Evolutionary conservation across 1,140 invertebrate genomes (phyloP), one percentile per base, ranked within the genome.

Genomic region (Bombus superbus): DNA sequence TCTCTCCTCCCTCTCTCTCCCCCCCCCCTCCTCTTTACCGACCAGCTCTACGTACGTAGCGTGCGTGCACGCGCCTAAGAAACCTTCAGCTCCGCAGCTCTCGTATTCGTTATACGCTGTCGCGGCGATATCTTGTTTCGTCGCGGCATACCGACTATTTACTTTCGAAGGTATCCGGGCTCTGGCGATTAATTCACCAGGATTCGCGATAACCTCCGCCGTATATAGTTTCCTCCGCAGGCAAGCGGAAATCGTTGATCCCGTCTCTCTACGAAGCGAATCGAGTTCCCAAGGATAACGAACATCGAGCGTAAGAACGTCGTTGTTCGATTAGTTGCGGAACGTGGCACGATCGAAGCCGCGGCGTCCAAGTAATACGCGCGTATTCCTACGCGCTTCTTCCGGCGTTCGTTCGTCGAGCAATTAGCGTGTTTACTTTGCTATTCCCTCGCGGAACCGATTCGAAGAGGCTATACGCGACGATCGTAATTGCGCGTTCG

Each of bases 181-280:
- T 59, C 66, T 69, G 47, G 44, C 83, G 86, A 88, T 88, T 78
- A 88, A 88, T 82, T 77, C 71, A 62, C 80, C 69, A 35, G 71
- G 86, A 88, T 88, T 77, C 74, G 75, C 73, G 86, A 89, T 81
- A 89, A 86, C 57, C 40, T 57, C 78, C 25, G 68, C n/a, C n/a
- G 35, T 64, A 72, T 77, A 81, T 78, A 77, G 66, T 81, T 68
- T 8, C 5, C 47, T 0, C 18, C 18, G 6, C 47, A 1, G 47
- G 5, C 47, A 6, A 22, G 18, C 47, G 18, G 47, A 53, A 53
- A 66, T 66, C 32, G 64, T 66, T 0, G 28, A 35, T 64, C 59
- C 32, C 9, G 68, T 13, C 5, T 40, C 68, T 11, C 10, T 38
- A 28, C 13, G 25, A 35, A 53, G 28, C 1, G 53, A 44, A 74